These are phyloP conservation scores for Heliconius hermathena DNA, from an alignment of 1,140 invertebrate genomes.

Conservation along the genomic window DNA sequence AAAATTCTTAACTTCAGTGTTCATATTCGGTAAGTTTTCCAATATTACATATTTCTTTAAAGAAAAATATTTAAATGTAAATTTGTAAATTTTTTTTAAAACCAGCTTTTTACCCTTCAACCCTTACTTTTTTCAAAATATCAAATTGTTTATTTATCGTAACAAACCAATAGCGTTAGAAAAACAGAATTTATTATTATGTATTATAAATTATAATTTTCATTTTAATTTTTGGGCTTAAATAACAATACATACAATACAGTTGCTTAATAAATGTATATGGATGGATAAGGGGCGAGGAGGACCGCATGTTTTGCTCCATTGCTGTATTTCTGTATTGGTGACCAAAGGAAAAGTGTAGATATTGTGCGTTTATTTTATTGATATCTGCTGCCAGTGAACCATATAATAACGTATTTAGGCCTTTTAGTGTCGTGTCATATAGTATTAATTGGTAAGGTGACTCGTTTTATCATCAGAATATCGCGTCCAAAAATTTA, in stretches of 20 bases:
- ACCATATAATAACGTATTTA: slow-evolving; percentile 30
- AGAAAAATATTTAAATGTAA: neutral
- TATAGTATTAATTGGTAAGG: slow-evolving; percentile 40
- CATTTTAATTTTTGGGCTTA: neutral
- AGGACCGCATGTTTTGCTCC: slow-evolving; percentile 30
- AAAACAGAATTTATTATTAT: neutral
- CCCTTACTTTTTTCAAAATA: no score
- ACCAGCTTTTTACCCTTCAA: no score
- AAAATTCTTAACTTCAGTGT: neutral
- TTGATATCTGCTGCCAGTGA: slow-evolving; percentile 23
- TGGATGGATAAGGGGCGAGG: neutral
- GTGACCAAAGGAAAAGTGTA: slow-evolving; percentile 47
- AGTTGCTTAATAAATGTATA: neutral
- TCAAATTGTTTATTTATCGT: no score
- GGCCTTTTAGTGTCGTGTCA: slow-evolving; percentile 35
- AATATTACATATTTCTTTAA: neutral
- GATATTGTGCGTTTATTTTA: slow-evolving; percentile 41
- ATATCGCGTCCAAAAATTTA: slow-evolving; percentile 33
- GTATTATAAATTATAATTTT: neutral
- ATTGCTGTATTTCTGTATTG: slow-evolving; percentile 48
- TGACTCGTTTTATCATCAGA: slow-evolving; percentile 42
- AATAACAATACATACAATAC: neutral
- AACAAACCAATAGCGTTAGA: neutral
- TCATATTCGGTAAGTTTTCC: neutral
- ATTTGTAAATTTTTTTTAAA: no score